phyloP scores from a whole-genome alignment of 1,140 invertebrate species.

The Zaprionus gabonicus region DNA sequence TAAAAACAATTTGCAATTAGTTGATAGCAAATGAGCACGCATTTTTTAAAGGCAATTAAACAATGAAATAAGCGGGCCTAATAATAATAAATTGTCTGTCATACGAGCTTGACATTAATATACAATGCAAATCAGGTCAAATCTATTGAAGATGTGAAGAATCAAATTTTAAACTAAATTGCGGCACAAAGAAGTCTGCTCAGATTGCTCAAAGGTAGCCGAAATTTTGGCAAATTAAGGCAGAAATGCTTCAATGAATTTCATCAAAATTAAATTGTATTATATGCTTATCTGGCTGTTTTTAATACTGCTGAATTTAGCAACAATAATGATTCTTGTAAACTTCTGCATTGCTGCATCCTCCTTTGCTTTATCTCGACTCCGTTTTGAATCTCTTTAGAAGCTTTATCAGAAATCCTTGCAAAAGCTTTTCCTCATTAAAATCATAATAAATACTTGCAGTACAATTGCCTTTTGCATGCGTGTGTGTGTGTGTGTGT shows the following conservation, averaged over 20 bases:
- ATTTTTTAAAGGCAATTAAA: slow-evolving; percentile 28
- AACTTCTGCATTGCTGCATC: too few species aligned
- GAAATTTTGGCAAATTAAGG: background rate
- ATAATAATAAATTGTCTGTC: background rate
- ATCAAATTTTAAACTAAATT: background rate
- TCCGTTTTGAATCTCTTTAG: too few species aligned
- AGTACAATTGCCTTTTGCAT: background rate
- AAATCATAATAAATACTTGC: slow-evolving; percentile 7
- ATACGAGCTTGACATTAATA: background rate
- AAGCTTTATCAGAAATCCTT: background rate
- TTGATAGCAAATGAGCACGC: background rate
- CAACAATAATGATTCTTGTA: background rate
- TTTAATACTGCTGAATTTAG: background rate
- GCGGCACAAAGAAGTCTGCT: background rate
- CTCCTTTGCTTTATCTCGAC: too few species aligned
- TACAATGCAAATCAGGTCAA: background rate
- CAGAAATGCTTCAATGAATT: background rate
- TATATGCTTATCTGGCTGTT: too few species aligned
- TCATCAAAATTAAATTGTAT: background rate
- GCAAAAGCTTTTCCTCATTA: background rate
- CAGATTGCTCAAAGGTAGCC: background rate
- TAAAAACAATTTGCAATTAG: background rate
- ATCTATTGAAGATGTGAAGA: background rate
- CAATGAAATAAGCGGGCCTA: slow-evolving; percentile 21
- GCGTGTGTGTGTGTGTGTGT: background rate